These are phyloP conservation scores for Pherbina coryleti DNA, from an alignment of 2,888 invertebrate species.

Conservation along the genomic window DNA sequence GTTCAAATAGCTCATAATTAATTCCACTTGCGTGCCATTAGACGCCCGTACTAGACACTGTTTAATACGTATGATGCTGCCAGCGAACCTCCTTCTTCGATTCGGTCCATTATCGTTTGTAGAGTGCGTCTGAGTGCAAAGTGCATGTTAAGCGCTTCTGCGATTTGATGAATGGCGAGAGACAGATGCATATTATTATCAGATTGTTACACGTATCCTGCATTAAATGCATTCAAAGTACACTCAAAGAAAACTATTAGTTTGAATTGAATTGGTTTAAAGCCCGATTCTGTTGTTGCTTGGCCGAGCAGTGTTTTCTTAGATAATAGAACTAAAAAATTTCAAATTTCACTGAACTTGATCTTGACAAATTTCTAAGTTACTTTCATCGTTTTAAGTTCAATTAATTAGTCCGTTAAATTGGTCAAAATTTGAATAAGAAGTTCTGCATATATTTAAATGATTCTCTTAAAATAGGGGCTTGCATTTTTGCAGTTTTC, in stretches of 20 bases:
- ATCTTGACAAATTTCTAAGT: too few species aligned
- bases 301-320: too few species aligned
- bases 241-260: not conserved
- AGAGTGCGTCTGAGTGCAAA: conserved; percentile 7
- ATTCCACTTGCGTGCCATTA: conserved; percentile 31
- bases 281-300: too few species aligned
- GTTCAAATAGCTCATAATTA: conserved; percentile 29
- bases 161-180: not conserved
- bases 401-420: too few species aligned
- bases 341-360: too few species aligned
- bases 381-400: too few species aligned
- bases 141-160: conserved; percentile 2
- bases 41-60: conserved; percentile 19
- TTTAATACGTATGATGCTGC: not conserved
- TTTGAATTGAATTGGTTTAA: not conserved
- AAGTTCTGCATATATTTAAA: too few species aligned
- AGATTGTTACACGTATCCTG: too few species aligned
- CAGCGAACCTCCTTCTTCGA: not conserved
- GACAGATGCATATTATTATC: not conserved
- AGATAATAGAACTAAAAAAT: too few species aligned
- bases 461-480: too few species aligned
- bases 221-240: not conserved
- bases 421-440: too few species aligned
- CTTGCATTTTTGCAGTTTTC: too few species aligned
- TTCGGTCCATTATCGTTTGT: not conserved